phyloP scores from a whole-genome alignment of 2,888 invertebrate species.

The Theristus sp. region DNA sequence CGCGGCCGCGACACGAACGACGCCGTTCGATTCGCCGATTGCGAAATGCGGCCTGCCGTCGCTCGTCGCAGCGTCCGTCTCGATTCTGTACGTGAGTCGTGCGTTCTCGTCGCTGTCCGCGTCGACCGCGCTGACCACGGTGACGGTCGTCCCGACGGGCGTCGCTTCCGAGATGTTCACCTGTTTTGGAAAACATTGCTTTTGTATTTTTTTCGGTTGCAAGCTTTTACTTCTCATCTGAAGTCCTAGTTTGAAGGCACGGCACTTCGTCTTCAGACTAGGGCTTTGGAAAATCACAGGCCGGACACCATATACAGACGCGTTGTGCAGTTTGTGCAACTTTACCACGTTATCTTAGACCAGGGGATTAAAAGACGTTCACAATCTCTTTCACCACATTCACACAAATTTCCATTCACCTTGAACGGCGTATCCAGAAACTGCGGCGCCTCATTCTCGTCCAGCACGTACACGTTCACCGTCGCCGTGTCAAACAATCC shows the following conservation, averaged over 20 bases:
- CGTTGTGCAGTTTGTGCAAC: too few relatives aligned
- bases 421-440: slow-evolving; percentile 1
- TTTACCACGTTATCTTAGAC: too few relatives aligned
- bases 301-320: too few relatives aligned
- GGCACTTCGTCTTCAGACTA: too few relatives aligned
- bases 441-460: slow-evolving; percentile 7
- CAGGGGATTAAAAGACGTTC: not conserved
- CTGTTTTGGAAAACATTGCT: too few relatives aligned
- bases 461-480: slow-evolving; percentile 60
- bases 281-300: too few relatives aligned
- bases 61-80: slow-evolving; percentile 17
- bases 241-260: too few relatives aligned
- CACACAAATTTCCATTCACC: slow-evolving; percentile 22
- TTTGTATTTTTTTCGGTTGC: too few relatives aligned
- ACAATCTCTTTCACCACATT: not conserved
- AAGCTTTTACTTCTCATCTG: too few relatives aligned
- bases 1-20: slow-evolving; percentile 62
- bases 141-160: slow-evolving; percentile 50
- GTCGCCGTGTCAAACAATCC: slow-evolving; percentile 68
- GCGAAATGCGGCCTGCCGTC: too few relatives aligned
- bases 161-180: slow-evolving; percentile 62
- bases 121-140: slow-evolving; percentile 80
- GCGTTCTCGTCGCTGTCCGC: slow-evolving; percentile 85
- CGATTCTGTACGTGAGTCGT: slow-evolving; percentile 35
- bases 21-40: slow-evolving; percentile 81